These are phyloP conservation scores for Acrocera orbiculus DNA, from an alignment of 2,888 invertebrate genomes.

Conservation along the genomic window DNA sequence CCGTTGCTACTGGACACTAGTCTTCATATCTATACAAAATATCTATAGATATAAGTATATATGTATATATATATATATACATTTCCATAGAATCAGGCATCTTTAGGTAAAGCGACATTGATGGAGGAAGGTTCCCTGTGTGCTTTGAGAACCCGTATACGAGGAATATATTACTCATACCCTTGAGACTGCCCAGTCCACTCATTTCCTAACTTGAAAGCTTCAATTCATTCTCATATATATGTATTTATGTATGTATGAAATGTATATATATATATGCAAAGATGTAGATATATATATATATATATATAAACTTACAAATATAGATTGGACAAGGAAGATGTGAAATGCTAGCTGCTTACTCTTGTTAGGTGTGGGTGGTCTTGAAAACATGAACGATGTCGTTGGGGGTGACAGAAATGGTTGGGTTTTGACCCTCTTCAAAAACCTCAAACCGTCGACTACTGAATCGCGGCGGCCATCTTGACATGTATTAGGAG, in stretches of 20 bases:
- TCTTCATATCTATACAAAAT: conserved; percentile 5
- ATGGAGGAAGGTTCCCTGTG: conserved; percentile 9
- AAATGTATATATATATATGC: too few relatives aligned
- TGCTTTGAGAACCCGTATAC: conserved; percentile 7
- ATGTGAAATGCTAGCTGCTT: conserved; percentile 7
- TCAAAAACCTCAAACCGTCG: conserved; percentile 11
- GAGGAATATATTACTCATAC: conserved; percentile 10
- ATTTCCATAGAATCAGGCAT: conserved; percentile 1
- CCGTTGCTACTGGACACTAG: conserved; percentile 8
- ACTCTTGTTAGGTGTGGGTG: conserved; percentile 10
- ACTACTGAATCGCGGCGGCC: conserved; percentile 12
- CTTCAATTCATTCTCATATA: conserved; percentile 6
- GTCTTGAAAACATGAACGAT: conserved; percentile 10
- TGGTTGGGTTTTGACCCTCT: conserved; percentile 11
- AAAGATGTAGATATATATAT: too few relatives aligned
- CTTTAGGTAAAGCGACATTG: conserved; percentile 8
- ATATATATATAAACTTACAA: conserved; percentile 5
- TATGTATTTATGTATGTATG: too few relatives aligned
- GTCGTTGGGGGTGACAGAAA: conserved; percentile 6
- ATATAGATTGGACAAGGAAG: conserved; percentile 8
- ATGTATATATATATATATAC: background rate
- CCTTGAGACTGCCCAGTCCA: conserved; percentile 6
- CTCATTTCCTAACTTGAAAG: conserved; percentile 8
- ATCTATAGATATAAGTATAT: conserved; percentile 4
- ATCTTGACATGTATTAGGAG: conserved; percentile 12